These are phyloP conservation scores for Cyclura pinguis DNA, from an alignment of 2,797 vertebrate species.

Conservation along the genomic window DNA sequence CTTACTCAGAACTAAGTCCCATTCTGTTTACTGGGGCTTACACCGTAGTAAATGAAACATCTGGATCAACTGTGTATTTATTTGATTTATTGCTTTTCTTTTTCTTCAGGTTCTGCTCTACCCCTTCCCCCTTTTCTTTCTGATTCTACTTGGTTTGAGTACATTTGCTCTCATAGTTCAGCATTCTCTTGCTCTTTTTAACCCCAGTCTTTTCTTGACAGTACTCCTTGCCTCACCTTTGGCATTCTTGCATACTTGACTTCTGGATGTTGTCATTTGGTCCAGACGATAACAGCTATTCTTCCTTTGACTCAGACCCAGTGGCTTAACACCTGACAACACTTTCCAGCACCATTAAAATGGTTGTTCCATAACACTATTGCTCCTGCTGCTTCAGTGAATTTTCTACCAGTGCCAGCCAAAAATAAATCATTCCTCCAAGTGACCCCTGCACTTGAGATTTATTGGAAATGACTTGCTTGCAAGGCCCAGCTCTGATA, in stretches of 20 bases:
- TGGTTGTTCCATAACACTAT: background rate
- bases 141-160: background rate
- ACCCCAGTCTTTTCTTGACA: background rate
- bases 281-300: background rate
- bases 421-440: constrained; percentile 4
- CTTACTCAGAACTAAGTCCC: background rate
- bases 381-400: background rate
- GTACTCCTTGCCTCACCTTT: background rate
- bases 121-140: background rate
- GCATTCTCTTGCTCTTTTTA: background rate
- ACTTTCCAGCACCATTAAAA: background rate
- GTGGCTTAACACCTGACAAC: background rate
- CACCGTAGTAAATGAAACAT: background rate
- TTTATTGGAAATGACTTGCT: constrained; percentile 10
- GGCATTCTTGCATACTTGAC: background rate
- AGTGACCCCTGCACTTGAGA: background rate
- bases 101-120: too few relatives aligned
- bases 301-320: constrained; percentile 11
- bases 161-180: background rate
- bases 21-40: background rate
- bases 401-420: background rate
- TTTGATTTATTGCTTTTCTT: background rate
- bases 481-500: background rate
- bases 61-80: background rate
- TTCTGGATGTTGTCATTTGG: background rate